phyloP scores from a whole-genome alignment of 2,797 vertebrate genomes.

The Melanotaenia maccullochi region DNA sequence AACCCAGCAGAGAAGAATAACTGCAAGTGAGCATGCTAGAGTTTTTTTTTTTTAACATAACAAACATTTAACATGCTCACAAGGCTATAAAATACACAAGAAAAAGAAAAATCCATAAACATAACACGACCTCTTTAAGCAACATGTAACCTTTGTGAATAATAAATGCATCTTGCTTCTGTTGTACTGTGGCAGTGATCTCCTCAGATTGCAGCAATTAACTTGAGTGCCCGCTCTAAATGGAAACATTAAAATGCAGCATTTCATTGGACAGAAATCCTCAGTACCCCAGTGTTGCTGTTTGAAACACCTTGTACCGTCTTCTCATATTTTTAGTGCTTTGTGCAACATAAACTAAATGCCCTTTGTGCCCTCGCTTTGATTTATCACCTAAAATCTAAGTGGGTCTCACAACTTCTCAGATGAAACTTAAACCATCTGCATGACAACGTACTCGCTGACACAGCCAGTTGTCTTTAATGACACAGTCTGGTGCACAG shows the following conservation, averaged over 20 bases:
- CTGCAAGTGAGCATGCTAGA: too few species aligned
- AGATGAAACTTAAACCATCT: conserved; percentile 3
- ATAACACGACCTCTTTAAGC: not conserved
- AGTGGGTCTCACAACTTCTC: not conserved
- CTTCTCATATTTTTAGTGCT: not conserved
- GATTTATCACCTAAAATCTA: conserved; percentile 4
- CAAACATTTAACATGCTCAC: too few species aligned
- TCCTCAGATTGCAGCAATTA: conserved; percentile 4
- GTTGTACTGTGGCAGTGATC: not conserved
- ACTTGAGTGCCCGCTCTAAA: not conserved
- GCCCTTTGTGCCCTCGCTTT: not conserved
- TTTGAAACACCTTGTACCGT: not conserved
- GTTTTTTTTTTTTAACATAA: too few species aligned
- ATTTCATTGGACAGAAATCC: not conserved
- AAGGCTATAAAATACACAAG: not conserved
- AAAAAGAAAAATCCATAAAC: not conserved
- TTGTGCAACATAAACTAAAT: not conserved
- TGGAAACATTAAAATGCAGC: conserved; percentile 2
- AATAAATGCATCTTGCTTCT: not conserved
- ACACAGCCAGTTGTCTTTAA: conserved; percentile 2
- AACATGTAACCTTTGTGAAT: not conserved
- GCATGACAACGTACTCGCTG: not conserved
- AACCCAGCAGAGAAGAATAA: too few species aligned
- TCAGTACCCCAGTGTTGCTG: not conserved
- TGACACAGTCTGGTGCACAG: not conserved